A percentile compares a stretch with the other conserved stretches of the same genome.
Conservation (phyloP, 2,888 invertebrate genomes). For the Nasonia oneida region DNA sequence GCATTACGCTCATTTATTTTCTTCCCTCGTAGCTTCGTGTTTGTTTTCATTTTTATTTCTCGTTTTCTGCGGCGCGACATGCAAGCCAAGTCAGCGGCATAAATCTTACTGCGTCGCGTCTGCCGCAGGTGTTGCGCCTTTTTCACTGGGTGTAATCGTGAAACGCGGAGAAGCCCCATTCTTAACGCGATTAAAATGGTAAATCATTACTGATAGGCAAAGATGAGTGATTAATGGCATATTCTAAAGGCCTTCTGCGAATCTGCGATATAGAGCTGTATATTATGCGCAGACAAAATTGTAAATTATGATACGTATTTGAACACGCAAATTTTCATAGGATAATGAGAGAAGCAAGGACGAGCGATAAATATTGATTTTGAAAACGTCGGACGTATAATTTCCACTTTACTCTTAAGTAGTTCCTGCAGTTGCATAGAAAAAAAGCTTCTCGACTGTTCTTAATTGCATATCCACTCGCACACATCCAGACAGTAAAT, state of each 20-base stretch:
- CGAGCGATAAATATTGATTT: neutral
- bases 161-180: neutral
- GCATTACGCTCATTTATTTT: slow-evolving; percentile 1
- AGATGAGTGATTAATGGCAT: neutral
- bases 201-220: slow-evolving; percentile 6
- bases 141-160: neutral
- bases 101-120: slow-evolving; percentile 27
- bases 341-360: neutral
- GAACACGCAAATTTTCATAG: neutral
- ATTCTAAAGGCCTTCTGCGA: neutral
- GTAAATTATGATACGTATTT: too few relatives aligned
- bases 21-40: neutral
- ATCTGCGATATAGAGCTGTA: neutral
- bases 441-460: neutral
- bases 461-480: neutral
- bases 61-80: neutral
- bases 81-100: slow-evolving; percentile 27
- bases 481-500: neutral
- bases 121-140: slow-evolving; percentile 22
- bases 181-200: slow-evolving; percentile 13
- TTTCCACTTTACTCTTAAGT: neutral
- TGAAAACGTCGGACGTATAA: neutral
- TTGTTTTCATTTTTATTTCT: slow-evolving; percentile 5
- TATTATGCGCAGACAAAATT: too few relatives aligned
- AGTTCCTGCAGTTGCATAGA: neutral